phyloP scores from a whole-genome alignment of 2,888 invertebrate species.

The Geotrupes spiniger region DNA sequence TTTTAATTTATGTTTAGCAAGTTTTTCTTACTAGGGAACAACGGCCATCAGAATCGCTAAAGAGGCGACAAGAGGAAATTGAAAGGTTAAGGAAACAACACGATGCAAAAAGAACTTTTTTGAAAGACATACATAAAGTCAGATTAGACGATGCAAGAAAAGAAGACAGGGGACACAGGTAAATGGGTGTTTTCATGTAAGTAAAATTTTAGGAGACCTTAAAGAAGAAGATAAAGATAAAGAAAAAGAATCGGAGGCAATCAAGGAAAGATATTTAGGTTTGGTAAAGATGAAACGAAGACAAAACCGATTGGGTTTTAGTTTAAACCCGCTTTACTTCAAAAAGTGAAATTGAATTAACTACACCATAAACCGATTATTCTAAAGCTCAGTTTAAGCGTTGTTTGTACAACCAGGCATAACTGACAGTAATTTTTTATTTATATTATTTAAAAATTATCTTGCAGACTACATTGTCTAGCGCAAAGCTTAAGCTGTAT shows the following conservation, averaged over 20 bases:
- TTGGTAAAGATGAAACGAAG: slow-evolving; percentile 89
- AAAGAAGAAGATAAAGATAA: slow-evolving; percentile 74
- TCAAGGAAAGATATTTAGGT: slow-evolving; percentile 93
- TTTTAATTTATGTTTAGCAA: slow-evolving; percentile 56
- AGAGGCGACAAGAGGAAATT: slow-evolving; percentile 85
- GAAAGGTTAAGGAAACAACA: slow-evolving; percentile 72
- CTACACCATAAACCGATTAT: too few species aligned
- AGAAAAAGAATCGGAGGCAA: slow-evolving; percentile 91
- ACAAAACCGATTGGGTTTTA: slow-evolving; percentile 87
- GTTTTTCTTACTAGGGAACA: slow-evolving; percentile 97
- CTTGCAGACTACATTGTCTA: too few species aligned
- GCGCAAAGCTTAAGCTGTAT: too few species aligned
- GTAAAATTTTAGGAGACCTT: slow-evolving; percentile 54
- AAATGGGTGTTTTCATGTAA: slow-evolving; percentile 45
- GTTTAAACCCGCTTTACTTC: too few species aligned
- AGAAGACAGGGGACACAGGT: slow-evolving; percentile 40
- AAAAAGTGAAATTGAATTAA: too few species aligned
- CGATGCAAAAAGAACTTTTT: slow-evolving; percentile 59
- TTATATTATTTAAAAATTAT: too few species aligned
- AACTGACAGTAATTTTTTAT: too few species aligned
- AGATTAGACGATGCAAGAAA: slow-evolving; percentile 40
- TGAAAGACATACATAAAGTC: slow-evolving; percentile 38
- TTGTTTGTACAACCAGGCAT: too few species aligned
- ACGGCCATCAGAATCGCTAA: slow-evolving; percentile 83
- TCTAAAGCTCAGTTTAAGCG: too few species aligned